These are phyloP conservation scores for Matsumyia berberina DNA, from an alignment of 2,888 invertebrate genomes.

Conservation along the genomic window DNA sequence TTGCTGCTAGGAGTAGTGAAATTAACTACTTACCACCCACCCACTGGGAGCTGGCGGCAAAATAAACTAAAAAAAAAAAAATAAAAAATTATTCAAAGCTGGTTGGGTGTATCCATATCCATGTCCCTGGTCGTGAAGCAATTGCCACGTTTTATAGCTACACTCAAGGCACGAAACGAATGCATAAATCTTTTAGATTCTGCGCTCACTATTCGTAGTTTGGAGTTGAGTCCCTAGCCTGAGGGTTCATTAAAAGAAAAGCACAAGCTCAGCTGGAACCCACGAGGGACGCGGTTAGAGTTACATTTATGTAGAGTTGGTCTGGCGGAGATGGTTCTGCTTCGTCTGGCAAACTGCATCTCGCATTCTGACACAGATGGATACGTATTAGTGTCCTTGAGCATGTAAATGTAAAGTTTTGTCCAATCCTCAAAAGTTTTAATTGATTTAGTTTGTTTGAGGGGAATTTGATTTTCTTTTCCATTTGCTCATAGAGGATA, in stretches of 20 bases:
- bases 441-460: neutral
- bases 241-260: constrained; percentile 30
- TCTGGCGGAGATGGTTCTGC: neutral
- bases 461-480: neutral
- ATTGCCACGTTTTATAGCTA: constrained; percentile 45
- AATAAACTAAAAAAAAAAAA: constrained; percentile 6
- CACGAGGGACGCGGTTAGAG: neutral
- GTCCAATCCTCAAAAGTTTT: neutral
- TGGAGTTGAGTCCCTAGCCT: constrained; percentile 6
- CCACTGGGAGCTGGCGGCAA: neutral
- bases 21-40: constrained; percentile 52
- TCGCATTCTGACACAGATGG: neutral
- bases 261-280: constrained; percentile 22
- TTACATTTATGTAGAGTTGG: neutral
- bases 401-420: neutral
- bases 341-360: neutral
- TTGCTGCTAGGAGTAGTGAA: constrained; percentile 40
- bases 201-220: constrained; percentile 46
- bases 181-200: constrained; percentile 66
- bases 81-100: constrained; percentile 50
- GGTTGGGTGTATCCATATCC: constrained; percentile 43
- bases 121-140: constrained; percentile 34
- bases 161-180: constrained; percentile 58
- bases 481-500: too few relatives aligned
- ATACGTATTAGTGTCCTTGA: constrained; percentile 8